A percentile compares a stretch with the other conserved stretches of the same genome.
Conservation (phyloP, 2,888 invertebrate species). For the Amorpha juglandis region DNA sequence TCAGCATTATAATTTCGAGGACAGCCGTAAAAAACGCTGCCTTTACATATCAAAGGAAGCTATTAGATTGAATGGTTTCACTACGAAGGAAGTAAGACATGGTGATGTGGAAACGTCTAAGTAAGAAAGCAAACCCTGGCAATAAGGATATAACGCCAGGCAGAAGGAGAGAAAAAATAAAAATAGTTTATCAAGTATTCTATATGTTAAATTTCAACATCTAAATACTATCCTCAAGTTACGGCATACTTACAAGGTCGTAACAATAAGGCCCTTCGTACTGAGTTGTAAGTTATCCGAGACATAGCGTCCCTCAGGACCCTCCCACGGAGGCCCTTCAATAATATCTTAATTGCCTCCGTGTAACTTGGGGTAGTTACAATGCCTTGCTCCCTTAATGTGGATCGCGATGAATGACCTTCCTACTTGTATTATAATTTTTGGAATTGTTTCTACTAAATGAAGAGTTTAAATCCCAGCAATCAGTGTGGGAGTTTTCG, state of each 20-base stretch:
- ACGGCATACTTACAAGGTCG: not conserved
- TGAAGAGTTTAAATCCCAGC: no score
- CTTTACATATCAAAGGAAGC: no score
- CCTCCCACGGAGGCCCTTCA: slow-evolving; percentile 31
- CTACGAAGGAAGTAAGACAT: no score
- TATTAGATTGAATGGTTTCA: no score
- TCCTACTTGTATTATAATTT: not conserved
- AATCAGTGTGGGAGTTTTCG: no score
- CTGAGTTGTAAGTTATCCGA: slow-evolving; percentile 28
- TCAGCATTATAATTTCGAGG: no score
- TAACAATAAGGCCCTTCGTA: slow-evolving; percentile 6
- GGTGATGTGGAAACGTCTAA: no score
- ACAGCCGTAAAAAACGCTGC: no score
- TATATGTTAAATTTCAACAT: not conserved
- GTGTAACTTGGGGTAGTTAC: slow-evolving; percentile 26
- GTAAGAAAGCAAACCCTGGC: no score
- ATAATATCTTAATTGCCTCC: slow-evolving; percentile 39
- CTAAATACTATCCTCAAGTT: not conserved
- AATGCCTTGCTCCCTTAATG: slow-evolving; percentile 28
- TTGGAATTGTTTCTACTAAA: not conserved
- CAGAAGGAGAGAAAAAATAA: no score
- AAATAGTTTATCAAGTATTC: not conserved
- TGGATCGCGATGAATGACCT: slow-evolving; percentile 24
- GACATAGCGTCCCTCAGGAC: slow-evolving; percentile 25
- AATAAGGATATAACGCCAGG: no score